Evolutionary conservation across 2,113 vertebrate genomes (phyloP).

Genomic region (Sterrhoptilus dennistouni): DNA sequence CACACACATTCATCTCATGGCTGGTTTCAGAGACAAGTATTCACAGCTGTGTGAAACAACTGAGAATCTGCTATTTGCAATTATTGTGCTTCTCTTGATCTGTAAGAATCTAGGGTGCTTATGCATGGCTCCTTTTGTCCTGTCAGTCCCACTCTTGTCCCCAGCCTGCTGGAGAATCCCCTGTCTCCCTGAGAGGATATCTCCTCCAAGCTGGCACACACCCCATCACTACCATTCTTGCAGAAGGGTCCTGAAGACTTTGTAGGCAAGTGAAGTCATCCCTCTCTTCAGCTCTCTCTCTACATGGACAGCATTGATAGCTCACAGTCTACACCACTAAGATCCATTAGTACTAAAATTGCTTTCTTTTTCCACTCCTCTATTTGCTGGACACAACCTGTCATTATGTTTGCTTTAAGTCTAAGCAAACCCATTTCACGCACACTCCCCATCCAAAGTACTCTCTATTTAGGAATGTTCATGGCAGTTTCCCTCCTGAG

Average conservation of each 20-base stretch:
- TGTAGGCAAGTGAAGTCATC: background rate
- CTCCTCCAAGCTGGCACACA: background rate
- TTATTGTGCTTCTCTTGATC: background rate
- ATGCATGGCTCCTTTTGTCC: background rate
- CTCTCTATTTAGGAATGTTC: background rate
- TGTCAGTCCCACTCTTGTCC: background rate
- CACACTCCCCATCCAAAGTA: background rate
- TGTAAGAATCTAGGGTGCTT: background rate
- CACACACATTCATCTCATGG: background rate
- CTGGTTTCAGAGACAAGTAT: conserved; percentile 26
- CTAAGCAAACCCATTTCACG: background rate
- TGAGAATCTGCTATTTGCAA: background rate
- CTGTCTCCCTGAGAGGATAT: background rate
- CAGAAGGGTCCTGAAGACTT: background rate
- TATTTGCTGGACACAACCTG: background rate
- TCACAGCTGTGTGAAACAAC: conserved; percentile 23
- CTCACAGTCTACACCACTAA: background rate
- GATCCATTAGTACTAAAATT: background rate
- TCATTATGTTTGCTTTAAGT: background rate
- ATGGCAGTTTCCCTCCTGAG: background rate
- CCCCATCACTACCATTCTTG: background rate
- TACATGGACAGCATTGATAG: background rate
- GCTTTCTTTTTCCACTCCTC: background rate
- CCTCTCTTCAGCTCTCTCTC: background rate
- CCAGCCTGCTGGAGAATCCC: background rate